A percentile compares a stretch with the other conserved stretches of the same genome.
phyloP scores from a whole-genome alignment of 2,888 invertebrate genomes.

The Himalopsyche japonica region DNA sequence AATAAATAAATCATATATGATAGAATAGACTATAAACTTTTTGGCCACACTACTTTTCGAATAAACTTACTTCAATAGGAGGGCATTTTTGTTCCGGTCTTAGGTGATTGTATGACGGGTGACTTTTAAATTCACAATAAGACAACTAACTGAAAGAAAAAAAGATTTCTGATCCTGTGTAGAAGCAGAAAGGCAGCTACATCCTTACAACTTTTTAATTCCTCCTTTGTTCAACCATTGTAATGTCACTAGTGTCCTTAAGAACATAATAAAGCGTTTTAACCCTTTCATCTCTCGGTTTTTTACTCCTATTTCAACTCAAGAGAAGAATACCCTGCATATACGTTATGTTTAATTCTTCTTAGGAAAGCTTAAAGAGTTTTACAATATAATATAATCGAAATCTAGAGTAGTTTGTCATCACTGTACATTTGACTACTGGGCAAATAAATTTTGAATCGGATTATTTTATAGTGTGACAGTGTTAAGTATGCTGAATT shows the following conservation, averaged over 20 bases:
- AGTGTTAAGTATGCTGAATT: no score
- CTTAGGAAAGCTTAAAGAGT: no score
- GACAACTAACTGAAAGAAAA: not conserved
- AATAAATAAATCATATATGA: no score
- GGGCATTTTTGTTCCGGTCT: not conserved
- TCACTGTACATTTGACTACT: no score
- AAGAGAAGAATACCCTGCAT: not conserved
- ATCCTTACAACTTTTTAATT: constrained; percentile 27
- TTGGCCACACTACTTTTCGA: not conserved
- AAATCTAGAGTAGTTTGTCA: no score
- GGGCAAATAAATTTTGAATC: no score
- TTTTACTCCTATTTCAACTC: not conserved
- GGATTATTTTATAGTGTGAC: no score
- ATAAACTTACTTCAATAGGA: not conserved
- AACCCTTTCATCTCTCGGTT: constrained; percentile 35
- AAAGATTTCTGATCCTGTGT: not conserved
- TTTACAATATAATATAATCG: no score
- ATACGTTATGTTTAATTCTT: no score
- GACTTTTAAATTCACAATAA: not conserved
- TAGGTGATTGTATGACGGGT: not conserved
- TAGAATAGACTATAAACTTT: no score
- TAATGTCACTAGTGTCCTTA: constrained; percentile 16
- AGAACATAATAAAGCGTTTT: constrained; percentile 38
- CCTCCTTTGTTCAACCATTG: constrained; percentile 11
- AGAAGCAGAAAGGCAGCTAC: constrained; percentile 9